Base-by-base conservation (phyloP, 2,113 vertebrate species). In the Chlorodrepanis virens region DNA sequence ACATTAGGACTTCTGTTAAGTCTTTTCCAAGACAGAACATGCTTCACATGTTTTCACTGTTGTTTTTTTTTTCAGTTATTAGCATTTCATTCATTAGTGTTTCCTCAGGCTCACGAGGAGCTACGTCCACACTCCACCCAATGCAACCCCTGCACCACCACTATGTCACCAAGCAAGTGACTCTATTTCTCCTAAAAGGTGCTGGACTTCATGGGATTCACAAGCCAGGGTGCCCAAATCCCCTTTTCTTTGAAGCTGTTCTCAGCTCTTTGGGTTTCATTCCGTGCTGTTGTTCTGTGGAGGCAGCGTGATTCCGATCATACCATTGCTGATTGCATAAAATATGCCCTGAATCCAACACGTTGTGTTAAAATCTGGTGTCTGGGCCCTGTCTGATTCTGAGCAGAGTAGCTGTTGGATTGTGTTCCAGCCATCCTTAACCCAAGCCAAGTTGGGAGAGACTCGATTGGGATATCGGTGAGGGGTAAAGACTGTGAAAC, bases 261-360 rank as follows among this genome's bases (percentile, higher is more conserved):
- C 94, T 96, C 10, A 0, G 65, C 56, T 72, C 42, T 85, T 87
- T 61, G 77, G 69, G 49, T 93, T 95, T 95, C 91, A 61, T 69
- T 75, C 84, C 61, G 18, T 0, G 8, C 91, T 87, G 0, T 10
- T 87, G 0, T 10, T 89, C 87, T 57, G 95, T 79, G 91, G 91
- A 96, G 89, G 93, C 95, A 94, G 89, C 6, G 7, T 76, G 95
- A 96, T 97, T 96, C 96, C 95, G 9, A 84, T 96, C 95, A 97
- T 97, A 96, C 95, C 95, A 95, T 35, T 95, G 91, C 90, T 89
- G 95, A 96, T 97, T 97, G 95, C 96, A 93, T 90, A 93, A 97
- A 97, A 91, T 92, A 96, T 97, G 94, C 95, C 86, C 87, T 33
- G 83, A 95, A 95, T 97, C 95, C 96, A 95, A 83, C 94, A 87